Evolutionary conservation across 2,888 invertebrate genomes (phyloP), one percentile per base, ranked within the genome.

Genomic region (Ectemnius lituratus): DNA sequence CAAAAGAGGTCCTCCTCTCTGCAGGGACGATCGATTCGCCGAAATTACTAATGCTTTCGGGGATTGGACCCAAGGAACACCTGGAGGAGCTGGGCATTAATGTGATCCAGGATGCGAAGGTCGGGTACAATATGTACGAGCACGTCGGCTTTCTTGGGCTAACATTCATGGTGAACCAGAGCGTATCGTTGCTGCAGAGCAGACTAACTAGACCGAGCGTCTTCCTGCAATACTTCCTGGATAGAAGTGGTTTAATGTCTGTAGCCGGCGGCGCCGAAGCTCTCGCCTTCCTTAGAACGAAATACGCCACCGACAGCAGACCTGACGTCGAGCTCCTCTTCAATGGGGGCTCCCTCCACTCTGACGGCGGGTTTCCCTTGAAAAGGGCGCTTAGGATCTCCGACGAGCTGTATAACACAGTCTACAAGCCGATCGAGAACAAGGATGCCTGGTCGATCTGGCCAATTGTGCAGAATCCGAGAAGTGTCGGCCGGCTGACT

Each of bases 1-100:
- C 88, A 0, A 93, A 93, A 79, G 94, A 94, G 88, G 93, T 94
- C 0, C 92, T 94, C 59, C 82, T 94, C 6, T 94, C 95, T 8
- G 95, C 95, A 1, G 96, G 97, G 0, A 94, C 96, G 0, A 94
- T 97, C 77, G 96, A 95, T 89, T 94, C 96, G 0, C 95, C 97
- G 0, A 96, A 97, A 89, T 88, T 97, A 13, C 84, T 94, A 18
- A 94, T 94, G 94, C 89, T 94, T 1, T 94, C 94, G 0, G 94
- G 94, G 0, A 89, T 95, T 13, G 95, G 95, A 0, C 95, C 95
- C 0, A 92, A 89, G 81, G 89, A 92, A 3, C 94, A 95, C 78
- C 88, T 95, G 64, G 85, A 92, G 74, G 90, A 93, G 2, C 86
- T 94, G 1, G 92, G 92, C 18, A 95, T 95, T 75, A 91, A 93